A percentile compares a stretch with the other conserved stretches of the same genome.
Evolutionary conservation across 2,113 vertebrate genomes (phyloP).

Genomic region (Lucifuga dentata): DNA sequence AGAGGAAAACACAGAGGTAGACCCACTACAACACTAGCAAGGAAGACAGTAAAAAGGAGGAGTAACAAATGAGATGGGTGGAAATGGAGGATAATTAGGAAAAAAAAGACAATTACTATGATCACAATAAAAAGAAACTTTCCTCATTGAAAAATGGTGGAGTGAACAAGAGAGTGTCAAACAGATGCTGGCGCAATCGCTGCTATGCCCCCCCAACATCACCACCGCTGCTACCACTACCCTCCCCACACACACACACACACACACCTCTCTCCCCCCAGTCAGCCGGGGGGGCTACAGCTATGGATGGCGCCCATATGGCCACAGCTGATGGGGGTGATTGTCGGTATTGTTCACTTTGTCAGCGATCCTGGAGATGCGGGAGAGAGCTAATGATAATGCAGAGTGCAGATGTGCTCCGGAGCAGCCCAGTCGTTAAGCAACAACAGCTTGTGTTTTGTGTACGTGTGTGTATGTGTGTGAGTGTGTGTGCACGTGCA

Average conservation of each 20-base stretch:
- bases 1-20: constrained; percentile 11
- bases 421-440: constrained; percentile 79
- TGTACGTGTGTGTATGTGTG: constrained; percentile 50
- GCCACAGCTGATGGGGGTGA: constrained; percentile 84
- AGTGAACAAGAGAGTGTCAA: constrained; percentile 75
- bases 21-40: not conserved
- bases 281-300: constrained; percentile 38
- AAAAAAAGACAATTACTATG: constrained; percentile 43
- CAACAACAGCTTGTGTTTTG: constrained; percentile 78
- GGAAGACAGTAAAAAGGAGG: constrained; percentile 29
- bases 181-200: constrained; percentile 83
- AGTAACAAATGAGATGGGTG: constrained; percentile 49
- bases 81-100: constrained; percentile 23
- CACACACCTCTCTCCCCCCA: constrained; percentile 41
- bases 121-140: constrained; percentile 62
- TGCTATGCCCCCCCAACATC: constrained; percentile 28
- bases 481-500: constrained; percentile 21
- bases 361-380: constrained; percentile 84
- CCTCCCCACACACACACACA: constrained; percentile 12
- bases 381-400: constrained; percentile 84
- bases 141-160: constrained; percentile 66
- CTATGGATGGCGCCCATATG: constrained; percentile 87
- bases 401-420: constrained; percentile 85
- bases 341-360: constrained; percentile 88
- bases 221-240: not conserved